phyloP scores from a whole-genome alignment of 2,797 vertebrate genomes.

The Natrix natrix region DNA sequence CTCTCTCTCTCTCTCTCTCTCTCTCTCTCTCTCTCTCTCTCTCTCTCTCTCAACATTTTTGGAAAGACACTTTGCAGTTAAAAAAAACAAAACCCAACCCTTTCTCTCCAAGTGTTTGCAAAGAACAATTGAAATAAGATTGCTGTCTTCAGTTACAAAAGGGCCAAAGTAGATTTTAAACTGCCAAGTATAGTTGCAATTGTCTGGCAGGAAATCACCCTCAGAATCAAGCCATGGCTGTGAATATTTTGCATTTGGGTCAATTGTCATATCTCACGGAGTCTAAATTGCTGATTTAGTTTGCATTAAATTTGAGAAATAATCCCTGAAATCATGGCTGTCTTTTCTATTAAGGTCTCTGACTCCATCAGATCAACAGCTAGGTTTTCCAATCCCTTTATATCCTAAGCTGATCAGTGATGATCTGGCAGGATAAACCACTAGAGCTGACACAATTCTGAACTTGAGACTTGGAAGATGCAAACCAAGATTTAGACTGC shows the following conservation, averaged over 20 bases:
- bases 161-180: not conserved
- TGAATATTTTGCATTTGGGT: not conserved
- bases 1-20: too few species aligned
- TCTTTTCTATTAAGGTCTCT: not conserved
- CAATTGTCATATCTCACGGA: not conserved
- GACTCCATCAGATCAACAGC: not conserved
- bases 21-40: too few species aligned
- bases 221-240: not conserved
- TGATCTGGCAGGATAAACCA: not conserved
- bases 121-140: constrained; percentile 24
- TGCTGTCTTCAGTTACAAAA: not conserved
- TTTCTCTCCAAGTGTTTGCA: not conserved
- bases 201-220: not conserved
- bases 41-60: not conserved
- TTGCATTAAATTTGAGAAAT: not conserved
- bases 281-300: too few species aligned
- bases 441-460: not conserved
- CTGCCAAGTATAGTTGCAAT: not conserved
- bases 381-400: not conserved
- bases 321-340: not conserved
- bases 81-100: constrained; percentile 30
- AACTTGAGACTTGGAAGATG: not conserved
- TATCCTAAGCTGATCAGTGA: not conserved
- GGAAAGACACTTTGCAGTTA: constrained; percentile 20
- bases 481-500: not conserved